phyloP scores from a whole-genome alignment of 2,797 vertebrate genomes.

The Sebastiscus tertius region DNA sequence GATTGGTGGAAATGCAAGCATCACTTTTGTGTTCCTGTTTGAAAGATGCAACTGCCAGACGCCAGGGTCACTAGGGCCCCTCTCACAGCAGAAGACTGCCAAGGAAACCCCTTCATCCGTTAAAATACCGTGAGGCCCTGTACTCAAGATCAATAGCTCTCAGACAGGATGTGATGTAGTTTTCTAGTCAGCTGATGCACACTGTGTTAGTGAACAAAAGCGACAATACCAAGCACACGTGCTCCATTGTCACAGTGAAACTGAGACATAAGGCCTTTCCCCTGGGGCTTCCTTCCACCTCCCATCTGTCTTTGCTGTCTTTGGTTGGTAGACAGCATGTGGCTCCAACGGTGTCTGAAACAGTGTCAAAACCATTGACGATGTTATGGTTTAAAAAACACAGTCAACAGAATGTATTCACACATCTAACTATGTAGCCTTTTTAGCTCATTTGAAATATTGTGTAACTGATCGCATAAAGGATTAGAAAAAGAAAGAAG shows the following conservation, averaged over 20 bases:
- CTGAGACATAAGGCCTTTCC: conserved; percentile 75
- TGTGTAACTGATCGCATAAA: background rate
- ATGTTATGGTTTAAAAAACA: conserved; percentile 67
- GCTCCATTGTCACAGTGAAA: conserved; percentile 79
- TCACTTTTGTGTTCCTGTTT: conserved; percentile 70
- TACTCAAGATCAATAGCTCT: conserved; percentile 64
- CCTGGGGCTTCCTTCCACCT: conserved; percentile 58
- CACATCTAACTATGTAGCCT: background rate
- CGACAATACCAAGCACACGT: conserved; percentile 64
- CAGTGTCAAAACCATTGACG: conserved; percentile 36
- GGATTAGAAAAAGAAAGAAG: background rate
- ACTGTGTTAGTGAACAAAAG: conserved; percentile 70
- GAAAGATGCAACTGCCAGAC: conserved; percentile 76
- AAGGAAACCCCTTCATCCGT: conserved; percentile 71
- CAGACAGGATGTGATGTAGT: conserved; percentile 72
- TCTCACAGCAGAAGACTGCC: conserved; percentile 41
- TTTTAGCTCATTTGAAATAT: background rate
- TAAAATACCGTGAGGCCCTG: conserved; percentile 67
- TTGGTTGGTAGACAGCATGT: conserved; percentile 61
- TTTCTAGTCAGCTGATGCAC: conserved; percentile 72
- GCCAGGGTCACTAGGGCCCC: conserved; percentile 43
- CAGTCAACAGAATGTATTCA: conserved; percentile 1
- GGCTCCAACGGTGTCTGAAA: conserved; percentile 55
- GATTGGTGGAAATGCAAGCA: conserved; percentile 52
- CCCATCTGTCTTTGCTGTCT: conserved; percentile 73